Conservation (phyloP, 2,797 vertebrate species). For the Scarus forsteni region DNA sequence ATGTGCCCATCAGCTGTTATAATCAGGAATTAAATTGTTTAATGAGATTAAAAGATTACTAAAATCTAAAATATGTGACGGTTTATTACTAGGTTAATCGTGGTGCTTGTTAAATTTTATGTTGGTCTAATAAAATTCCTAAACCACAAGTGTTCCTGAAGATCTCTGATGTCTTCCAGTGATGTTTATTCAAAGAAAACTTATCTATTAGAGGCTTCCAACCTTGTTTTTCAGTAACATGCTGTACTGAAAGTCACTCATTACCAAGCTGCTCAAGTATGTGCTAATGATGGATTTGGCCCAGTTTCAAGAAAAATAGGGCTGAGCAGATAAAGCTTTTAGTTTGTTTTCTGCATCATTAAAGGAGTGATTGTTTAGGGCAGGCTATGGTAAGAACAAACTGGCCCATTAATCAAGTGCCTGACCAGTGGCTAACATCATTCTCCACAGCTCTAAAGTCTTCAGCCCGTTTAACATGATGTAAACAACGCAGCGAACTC, state of each 20-base stretch:
- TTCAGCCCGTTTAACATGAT: not conserved
- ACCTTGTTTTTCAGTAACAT: slow-evolving; percentile 11
- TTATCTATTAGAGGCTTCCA: not conserved
- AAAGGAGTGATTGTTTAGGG: slow-evolving; percentile 32
- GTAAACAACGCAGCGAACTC: not conserved
- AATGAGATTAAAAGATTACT: no score
- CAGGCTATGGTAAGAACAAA: slow-evolving; percentile 11
- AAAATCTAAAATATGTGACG: no score
- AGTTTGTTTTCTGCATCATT: slow-evolving; percentile 13
- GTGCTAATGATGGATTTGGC: slow-evolving; percentile 16
- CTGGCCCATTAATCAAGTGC: not conserved
- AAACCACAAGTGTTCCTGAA: no score
- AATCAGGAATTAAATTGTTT: no score
- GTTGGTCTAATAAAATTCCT: no score
- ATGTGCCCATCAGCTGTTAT: no score
- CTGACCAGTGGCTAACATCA: slow-evolving; percentile 1
- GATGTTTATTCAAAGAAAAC: no score
- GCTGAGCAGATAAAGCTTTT: slow-evolving; percentile 20
- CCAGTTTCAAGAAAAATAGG: slow-evolving; percentile 28
- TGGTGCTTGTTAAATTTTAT: no score
- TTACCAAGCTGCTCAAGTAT: slow-evolving; percentile 16
- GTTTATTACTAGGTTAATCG: no score
- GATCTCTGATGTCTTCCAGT: no score
- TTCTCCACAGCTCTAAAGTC: slow-evolving; percentile 2
- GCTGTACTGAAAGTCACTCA: slow-evolving; percentile 9